Conservation (phyloP, 2,888 invertebrate species). For the Caenorhabditis uteleia region DNA sequence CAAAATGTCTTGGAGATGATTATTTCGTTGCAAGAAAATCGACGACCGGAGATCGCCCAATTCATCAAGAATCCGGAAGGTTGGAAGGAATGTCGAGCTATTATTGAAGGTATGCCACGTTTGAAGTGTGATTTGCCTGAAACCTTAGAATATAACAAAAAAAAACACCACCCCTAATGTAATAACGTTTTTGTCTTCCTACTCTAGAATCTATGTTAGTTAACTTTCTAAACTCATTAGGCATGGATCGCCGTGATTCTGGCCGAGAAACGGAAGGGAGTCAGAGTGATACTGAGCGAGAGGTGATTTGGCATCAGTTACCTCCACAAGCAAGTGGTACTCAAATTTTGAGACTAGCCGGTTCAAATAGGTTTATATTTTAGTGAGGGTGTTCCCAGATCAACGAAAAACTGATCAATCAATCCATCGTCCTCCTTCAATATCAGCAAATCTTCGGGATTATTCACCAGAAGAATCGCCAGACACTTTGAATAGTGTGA, state of each 20-base stretch:
- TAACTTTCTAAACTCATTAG: conserved; percentile 15
- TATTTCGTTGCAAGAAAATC: conserved; percentile 86
- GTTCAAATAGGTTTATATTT: not conserved
- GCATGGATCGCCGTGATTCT: conserved; percentile 46
- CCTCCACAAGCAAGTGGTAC: conserved; percentile 32
- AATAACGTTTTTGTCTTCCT: not conserved
- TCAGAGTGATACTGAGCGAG: conserved; percentile 30
- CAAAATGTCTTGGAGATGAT: conserved; percentile 86
- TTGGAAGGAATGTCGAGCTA: conserved; percentile 52
- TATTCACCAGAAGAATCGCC: conserved; percentile 25
- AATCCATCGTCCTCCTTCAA: conserved; percentile 48
- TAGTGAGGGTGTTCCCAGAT: conserved; percentile 29
- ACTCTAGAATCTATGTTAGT: not conserved
- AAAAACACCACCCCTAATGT: too few relatives aligned
- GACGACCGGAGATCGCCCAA: conserved; percentile 84
- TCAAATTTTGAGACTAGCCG: conserved; percentile 1
- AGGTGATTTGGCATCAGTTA: conserved; percentile 44
- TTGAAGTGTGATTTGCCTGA: too few relatives aligned
- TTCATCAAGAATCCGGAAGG: conserved; percentile 75
- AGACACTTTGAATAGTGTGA: conserved; percentile 24
- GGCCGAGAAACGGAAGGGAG: conserved; percentile 32
- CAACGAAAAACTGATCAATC: conserved; percentile 18
- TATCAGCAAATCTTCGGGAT: conserved; percentile 29
- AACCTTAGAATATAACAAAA: too few relatives aligned
- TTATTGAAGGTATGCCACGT: conserved; percentile 43